Base-by-base conservation (phyloP, 2,888 invertebrate genomes). In the Urechis unicinctus region DNA sequence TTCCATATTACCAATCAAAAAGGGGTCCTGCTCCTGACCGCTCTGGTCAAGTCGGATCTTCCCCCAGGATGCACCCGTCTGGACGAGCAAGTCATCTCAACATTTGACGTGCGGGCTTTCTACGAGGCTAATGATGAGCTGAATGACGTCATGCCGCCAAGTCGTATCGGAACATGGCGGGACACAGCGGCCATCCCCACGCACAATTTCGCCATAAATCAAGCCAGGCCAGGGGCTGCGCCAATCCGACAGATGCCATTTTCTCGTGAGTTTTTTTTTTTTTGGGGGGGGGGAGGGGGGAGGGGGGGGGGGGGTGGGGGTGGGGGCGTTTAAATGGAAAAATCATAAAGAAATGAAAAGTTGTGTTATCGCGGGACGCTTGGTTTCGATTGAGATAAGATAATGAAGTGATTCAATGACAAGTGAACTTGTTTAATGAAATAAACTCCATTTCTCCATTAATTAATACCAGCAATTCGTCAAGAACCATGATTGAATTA, bases 201-300 rank as follows among this genome's bases (percentile, higher is more conserved):
- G 5, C 62, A 63, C 21, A 67, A 68, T 52, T 68, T 68, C 51
- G 66, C 61, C 9, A 64, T 66, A 24, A 65, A 65, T 45, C 64
- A 66, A 41, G 60, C 67, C 30, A 69, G 67, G 45, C 29, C 30
- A 25, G 46, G 50, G 2, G 52, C 62, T 1, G 59, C 60, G 31
- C 68, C 68, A 5, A 59, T 67, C 52, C 58, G 63, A 17, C 55
- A 64, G 13, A 63, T 63, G 53, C 68, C 69, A 9, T 69, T 66
- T 50, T 62, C 67, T 57, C 59, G 67, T 67, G 54, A 55, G 21
- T n/a, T n/a, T n/a, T n/a, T n/a, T n/a, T n/a, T n/a, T n/a, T n/a
- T n/a, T n/a, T n/a, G n/a, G n/a, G n/a, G n/a, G n/a, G n/a, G n/a
- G n/a, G n/a, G n/a, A n/a, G n/a, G n/a, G n/a, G n/a, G n/a, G n/a